phyloP scores from a whole-genome alignment of 2,113 vertebrate genomes.

The Cromileptes altivelis region DNA sequence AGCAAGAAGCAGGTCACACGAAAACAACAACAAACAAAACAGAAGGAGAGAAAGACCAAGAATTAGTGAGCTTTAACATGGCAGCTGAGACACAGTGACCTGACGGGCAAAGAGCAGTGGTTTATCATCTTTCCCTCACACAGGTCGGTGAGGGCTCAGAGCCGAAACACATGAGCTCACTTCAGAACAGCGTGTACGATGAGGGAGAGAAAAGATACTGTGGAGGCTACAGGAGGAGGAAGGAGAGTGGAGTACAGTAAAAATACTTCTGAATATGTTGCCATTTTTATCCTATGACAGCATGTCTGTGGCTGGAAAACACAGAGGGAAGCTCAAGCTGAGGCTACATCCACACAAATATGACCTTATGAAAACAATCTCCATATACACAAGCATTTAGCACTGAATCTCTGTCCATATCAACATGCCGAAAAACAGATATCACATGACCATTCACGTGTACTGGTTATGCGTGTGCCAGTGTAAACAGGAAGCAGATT shows the following conservation, averaged over 20 bases:
- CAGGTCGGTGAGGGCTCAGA: constrained; percentile 7
- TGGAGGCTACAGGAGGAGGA: constrained; percentile 37
- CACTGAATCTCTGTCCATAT: too few relatives aligned
- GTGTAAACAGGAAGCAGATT: too few relatives aligned
- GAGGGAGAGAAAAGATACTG: constrained; percentile 19
- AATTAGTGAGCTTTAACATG: constrained; percentile 93
- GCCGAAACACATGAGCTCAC: constrained; percentile 7
- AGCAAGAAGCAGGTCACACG: constrained; percentile 98
- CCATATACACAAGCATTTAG: too few relatives aligned
- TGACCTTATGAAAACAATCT: too few relatives aligned
- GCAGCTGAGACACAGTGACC: constrained; percentile 84
- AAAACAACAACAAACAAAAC: constrained; percentile 70
- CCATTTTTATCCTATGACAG: background rate
- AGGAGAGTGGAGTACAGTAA: constrained; percentile 12
- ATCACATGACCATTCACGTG: too few relatives aligned
- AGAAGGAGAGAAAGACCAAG: constrained; percentile 92
- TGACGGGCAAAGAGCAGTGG: constrained; percentile 74
- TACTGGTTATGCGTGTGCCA: too few relatives aligned
- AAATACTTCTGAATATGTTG: constrained; percentile 30
- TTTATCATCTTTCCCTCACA: constrained; percentile 28
- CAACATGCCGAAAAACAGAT: too few relatives aligned
- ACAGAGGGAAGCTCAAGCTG: background rate
- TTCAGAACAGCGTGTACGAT: constrained; percentile 30
- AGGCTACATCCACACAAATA: too few relatives aligned
- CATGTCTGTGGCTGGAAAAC: background rate